Evolutionary conservation across 2,888 invertebrate species (phyloP).

Genomic region (Acholoe squamosa): DNA sequence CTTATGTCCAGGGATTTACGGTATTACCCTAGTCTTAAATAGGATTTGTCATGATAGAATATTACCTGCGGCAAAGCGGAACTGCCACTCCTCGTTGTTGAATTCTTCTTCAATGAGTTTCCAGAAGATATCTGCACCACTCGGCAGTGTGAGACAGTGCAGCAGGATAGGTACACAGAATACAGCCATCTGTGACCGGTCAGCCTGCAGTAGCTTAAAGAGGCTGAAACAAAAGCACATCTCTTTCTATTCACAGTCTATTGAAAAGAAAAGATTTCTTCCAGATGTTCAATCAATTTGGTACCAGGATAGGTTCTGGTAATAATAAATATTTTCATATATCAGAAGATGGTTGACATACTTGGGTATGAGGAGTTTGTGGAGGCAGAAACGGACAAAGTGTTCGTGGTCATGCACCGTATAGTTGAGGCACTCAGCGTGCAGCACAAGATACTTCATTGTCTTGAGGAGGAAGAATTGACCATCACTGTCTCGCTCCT

Average conservation of each 20-base stretch:
- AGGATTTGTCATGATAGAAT: background rate
- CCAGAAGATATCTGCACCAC: constrained; percentile 98
- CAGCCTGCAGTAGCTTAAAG: constrained; percentile 95
- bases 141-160: constrained; percentile 96
- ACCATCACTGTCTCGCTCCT: constrained; percentile 91
- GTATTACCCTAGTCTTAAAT: no score
- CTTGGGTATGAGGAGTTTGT: constrained; percentile 96
- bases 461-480: constrained; percentile 96
- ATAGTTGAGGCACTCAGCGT: constrained; percentile 95
- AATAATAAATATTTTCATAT: no score
- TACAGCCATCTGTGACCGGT: constrained; percentile 96
- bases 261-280: no score
- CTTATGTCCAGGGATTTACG: no score
- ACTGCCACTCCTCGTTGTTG: constrained; percentile 93
- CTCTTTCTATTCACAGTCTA: background rate
- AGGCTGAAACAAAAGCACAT: constrained; percentile 86
- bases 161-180: constrained; percentile 95
- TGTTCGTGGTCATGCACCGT: constrained; percentile 94
- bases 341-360: constrained; percentile 82
- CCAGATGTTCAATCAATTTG: no score
- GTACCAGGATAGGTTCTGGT: no score
- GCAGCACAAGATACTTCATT: constrained; percentile 93
- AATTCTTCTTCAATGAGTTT: constrained; percentile 97
- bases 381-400: constrained; percentile 97
- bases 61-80: constrained; percentile 92